Base-by-base conservation (phyloP, 1,140 invertebrate species). In the Cherax destructor region DNA sequence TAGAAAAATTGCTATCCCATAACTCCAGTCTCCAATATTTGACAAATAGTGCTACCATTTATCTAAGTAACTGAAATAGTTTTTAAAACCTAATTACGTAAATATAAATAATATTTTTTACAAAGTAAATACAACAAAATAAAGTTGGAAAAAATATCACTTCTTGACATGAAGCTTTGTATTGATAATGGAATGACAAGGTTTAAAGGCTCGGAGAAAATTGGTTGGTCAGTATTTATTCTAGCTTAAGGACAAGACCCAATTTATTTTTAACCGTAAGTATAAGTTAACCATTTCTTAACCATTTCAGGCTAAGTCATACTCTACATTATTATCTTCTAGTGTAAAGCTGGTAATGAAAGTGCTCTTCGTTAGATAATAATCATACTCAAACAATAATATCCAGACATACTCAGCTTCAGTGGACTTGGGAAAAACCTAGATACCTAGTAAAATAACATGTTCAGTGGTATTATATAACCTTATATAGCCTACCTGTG, bases 151-250 rank as follows among this genome's bases (percentile, higher is more conserved):
- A 84, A 69, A 69, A 16, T 65, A 83, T 61, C 9, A 84, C 59
- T 69, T 47, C 56, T 69, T 61, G 65, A 84, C 16, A 72, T 18
- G 83, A 56, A 61, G 50, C 79, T 30, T 52, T 59, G 30, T 81
- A 74, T 30, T 30, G 21, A 74, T 59, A 56, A 47, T 52, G 79
- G 50, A 81, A 81, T 81, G 56, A 81, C 47, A 13, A 81, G 50
- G 50, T 49, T 59, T 61, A 76, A 79, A 87, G 86, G 86, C 86
- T 87, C 86, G 86, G 86, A 87, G 76, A 69, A 87, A 87, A 78
- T 56, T 76, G 56, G 72, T 79, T 49, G 52, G 49, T 61, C 59
- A 84, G 30, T 84, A 30, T 9, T 24, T 47, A 61, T 84, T 72
- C 47, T 41, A 72, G 47, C 24, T 41, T 84, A 49, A 84, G 47